Evolutionary conservation across 2,113 vertebrate genomes (phyloP).

Genomic region (Esox niger): DNA sequence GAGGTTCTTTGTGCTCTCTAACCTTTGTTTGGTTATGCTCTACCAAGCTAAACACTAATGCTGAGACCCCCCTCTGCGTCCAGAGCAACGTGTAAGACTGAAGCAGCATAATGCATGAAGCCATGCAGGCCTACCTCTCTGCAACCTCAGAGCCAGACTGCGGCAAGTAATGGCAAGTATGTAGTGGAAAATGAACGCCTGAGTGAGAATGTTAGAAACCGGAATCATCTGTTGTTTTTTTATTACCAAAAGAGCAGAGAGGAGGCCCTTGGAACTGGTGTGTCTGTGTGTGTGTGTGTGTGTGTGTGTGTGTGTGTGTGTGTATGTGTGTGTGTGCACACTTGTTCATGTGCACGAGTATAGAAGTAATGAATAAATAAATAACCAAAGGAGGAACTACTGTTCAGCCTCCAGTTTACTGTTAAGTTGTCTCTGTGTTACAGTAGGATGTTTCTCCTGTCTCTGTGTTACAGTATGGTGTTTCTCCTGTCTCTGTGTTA

Average conservation of each 20-base stretch:
- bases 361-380: too few species aligned
- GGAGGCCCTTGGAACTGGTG: not conserved
- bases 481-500: too few species aligned
- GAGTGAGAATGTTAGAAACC: not conserved
- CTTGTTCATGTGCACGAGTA: too few species aligned
- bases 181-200: too few species aligned
- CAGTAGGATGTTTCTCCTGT: not conserved
- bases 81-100: constrained; percentile 26
- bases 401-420: not conserved
- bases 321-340: not conserved
- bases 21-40: constrained; percentile 24
- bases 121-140: not conserved
- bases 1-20: constrained; percentile 42
- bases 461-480: too few species aligned
- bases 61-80: constrained; percentile 31
- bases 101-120: constrained; percentile 27
- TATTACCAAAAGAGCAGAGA: too few species aligned
- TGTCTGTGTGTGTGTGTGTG: not conserved
- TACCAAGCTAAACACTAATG: constrained; percentile 51
- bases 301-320: not conserved
- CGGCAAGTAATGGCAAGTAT: not conserved
- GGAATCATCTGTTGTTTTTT: too few species aligned
- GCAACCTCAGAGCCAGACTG: too few species aligned
- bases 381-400: not conserved
- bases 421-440: not conserved